Evolutionary conservation across 1,140 invertebrate species (phyloP).

Genomic region (Drosophila trapezifrons): DNA sequence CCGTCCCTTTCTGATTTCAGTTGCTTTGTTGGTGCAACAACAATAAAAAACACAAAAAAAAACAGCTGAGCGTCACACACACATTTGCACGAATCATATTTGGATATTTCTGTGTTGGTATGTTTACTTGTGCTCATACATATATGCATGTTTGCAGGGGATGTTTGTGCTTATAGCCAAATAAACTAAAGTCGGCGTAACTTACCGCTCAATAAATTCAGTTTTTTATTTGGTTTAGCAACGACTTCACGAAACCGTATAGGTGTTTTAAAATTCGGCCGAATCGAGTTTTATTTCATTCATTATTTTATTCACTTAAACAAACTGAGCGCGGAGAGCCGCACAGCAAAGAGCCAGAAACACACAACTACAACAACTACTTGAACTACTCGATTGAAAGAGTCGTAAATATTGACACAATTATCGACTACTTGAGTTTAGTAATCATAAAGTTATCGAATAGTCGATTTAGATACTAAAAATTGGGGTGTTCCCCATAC

Average conservation of each 20-base stretch:
- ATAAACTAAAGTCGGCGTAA: background rate
- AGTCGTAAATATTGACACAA: background rate
- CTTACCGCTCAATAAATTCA: background rate
- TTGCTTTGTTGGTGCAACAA: constrained; percentile 9
- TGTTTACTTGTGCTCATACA: background rate
- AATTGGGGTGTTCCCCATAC: no score
- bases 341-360: no score
- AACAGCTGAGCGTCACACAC: constrained; percentile 34
- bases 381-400: background rate
- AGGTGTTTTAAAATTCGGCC: background rate
- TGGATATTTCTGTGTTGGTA: background rate
- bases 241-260: background rate
- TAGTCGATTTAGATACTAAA: background rate
- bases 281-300: background rate
- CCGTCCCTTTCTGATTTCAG: constrained; percentile 11
- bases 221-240: background rate
- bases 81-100: constrained; percentile 4
- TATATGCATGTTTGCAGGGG: constrained; percentile 2
- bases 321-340: background rate
- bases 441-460: background rate
- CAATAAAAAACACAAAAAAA: constrained; percentile 19
- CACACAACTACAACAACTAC: background rate
- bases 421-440: background rate
- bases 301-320: background rate
- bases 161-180: background rate